A percentile compares a stretch with the other conserved stretches of the same genome.
phyloP scores from a whole-genome alignment of 2,888 invertebrate genomes.

The Melipona beecheii region DNA sequence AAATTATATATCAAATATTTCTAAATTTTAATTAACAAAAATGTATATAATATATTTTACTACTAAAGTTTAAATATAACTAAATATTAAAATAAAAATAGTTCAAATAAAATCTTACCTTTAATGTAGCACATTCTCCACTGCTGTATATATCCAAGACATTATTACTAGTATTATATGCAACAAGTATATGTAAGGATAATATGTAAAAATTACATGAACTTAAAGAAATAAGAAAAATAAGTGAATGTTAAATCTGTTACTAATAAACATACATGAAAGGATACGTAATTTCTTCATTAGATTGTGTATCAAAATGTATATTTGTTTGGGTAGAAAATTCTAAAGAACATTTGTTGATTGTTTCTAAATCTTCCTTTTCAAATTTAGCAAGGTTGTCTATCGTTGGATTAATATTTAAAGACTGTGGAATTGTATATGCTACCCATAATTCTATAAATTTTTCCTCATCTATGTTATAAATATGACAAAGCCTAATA shows the following conservation, averaged over 20 bases:
- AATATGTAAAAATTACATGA: constrained; percentile 1
- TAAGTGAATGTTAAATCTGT: neutral
- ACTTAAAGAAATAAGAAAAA: neutral
- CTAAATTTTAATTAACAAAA: neutral
- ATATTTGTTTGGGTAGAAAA: neutral
- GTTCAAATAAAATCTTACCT: constrained; percentile 69
- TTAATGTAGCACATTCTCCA: constrained; percentile 57
- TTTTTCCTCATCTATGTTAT: constrained; percentile 73
- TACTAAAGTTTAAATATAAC: neutral
- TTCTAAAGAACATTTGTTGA: constrained; percentile 22
- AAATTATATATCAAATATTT: neutral
- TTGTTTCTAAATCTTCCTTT: constrained; percentile 55
- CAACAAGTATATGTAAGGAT: constrained; percentile 55
- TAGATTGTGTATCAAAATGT: neutral
- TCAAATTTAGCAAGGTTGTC: constrained; percentile 73
- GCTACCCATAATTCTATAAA: constrained; percentile 80
- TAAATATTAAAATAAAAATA: neutral
- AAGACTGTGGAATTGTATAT: constrained; percentile 69
- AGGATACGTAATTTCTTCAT: constrained; percentile 51
- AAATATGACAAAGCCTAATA: constrained; percentile 75
- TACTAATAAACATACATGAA: constrained; percentile 10
- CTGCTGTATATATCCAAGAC: constrained; percentile 76
- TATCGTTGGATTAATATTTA: constrained; percentile 71
- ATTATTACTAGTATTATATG: constrained; percentile 59
- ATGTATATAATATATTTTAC: neutral